Base-by-base conservation (phyloP, 2,888 invertebrate species). In the Sipha maydis region DNA sequence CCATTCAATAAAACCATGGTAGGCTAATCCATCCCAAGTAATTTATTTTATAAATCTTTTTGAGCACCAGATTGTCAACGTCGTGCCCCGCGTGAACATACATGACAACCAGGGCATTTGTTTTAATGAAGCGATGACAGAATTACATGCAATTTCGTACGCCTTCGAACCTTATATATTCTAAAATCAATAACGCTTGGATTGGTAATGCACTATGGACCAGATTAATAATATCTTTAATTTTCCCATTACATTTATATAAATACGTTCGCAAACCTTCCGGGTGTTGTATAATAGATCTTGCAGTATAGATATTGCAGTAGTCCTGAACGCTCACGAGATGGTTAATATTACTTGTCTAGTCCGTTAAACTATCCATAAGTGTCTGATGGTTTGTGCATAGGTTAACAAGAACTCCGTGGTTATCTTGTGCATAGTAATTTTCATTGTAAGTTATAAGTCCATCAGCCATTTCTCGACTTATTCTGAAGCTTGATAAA, bases 381-480 rank as follows among this genome's bases (percentile, higher is more conserved):
- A 93, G 85, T 94, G 94, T 83, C 97, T 93, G 9, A 92, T 91
- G 0, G 93, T 93, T 21, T 91, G 91, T 3, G 93, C 92, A 92
- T 97, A 98, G 3, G 95, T 19, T n/a, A 93, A 93, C 85, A 96
- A 93, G 0, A 97, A 94, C 90, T 95, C 95, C 9, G 93, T 83
- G 28, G 89, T 85, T 90, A 93, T 93, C 92, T 92, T 93, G 90
- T 95, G 96, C 0, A 98, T 93, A 25, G 98, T 98, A 90, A 95
- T 94, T 91, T 97, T 96, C 98, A 99, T 98, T 89, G 95, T 94
- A 17, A 92, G 92, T 92, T 98, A 98, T 77, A 99, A 92, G 91
- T 98, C 97, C 11, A 96, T 92, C 85, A 99, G 93, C 99, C 98
- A 99, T 93, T 97, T 98, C 92, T 99, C 99, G 0, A 99, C 98